Base-by-base conservation (phyloP, 1,140 invertebrate species). In the Eulimnadia texana region DNA sequence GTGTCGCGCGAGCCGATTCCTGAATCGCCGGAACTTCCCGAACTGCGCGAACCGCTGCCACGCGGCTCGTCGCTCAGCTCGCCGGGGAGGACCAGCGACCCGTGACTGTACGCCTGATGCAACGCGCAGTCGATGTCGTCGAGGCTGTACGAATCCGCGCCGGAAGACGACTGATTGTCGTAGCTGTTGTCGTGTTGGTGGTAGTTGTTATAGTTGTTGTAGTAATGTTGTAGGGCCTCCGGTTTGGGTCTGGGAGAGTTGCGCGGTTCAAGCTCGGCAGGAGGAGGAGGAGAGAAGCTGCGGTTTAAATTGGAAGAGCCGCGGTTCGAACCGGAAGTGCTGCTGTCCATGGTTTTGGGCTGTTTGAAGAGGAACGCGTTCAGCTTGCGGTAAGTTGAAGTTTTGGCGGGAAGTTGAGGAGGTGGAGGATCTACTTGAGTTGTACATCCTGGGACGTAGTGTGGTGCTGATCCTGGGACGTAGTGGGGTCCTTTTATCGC, bases 331-430 rank as follows among this genome's bases (percentile, higher is more conserved):
- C 70, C 57, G 60, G 73, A 27, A 75, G 73, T 61, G 77, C 77
- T 57, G 77, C 80, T 1, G 67, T 66, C 49, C 58, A 57, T 53
- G 60, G 73, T 22, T 42, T 60, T 63, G 29, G 60, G 23, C n/a
- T n/a, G n/a, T 33, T 51, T 50, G 33, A 61, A 61, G 58, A 84
- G 84, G 3, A 84, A 70, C 61, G 84, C 82, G 0, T 82, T 82
- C 23, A 84, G 77, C 67, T 84, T 84, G 50, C 78, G 78, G 62
- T 85, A 85, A 0, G 82, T 80, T 20, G 82, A 83, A 56, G 74
- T 73, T 55, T 74, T 74, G 2, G 77, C 76, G 66, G 75, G 16
- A 16, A 3, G 62, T 60, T 27, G 77, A 78, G 24, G 77, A 77
- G 11, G 78, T 75, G 22, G 78, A 79, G 65, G 78, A 78, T 55